A percentile compares a stretch with the other conserved stretches of the same genome.
Evolutionary conservation across 2,113 vertebrate genomes (phyloP).

Genomic region (Haliaeetus leucogaster): DNA sequence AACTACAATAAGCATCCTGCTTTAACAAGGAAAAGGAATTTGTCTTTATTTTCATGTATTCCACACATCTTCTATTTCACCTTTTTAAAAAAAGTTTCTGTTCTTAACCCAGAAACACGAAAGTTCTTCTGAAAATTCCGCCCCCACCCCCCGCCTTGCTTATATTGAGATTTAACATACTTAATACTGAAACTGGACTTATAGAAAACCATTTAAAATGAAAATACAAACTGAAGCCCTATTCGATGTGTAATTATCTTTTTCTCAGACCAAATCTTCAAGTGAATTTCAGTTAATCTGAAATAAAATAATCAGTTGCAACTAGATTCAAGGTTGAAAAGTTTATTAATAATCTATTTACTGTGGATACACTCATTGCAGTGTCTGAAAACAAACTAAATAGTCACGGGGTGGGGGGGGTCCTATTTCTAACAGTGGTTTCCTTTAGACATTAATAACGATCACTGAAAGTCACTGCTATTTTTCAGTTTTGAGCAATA

Average conservation of each 20-base stretch:
- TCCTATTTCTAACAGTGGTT: slow-evolving; percentile 39
- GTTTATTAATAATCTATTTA: slow-evolving; percentile 41
- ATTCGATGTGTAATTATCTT: neutral
- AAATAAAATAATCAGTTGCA: neutral
- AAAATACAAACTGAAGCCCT: neutral
- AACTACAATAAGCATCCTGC: neutral
- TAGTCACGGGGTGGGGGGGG: neutral
- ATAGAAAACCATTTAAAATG: neutral
- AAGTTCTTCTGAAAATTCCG: neutral
- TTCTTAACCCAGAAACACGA: neutral
- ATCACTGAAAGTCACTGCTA: neutral
- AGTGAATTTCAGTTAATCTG: neutral
- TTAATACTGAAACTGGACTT: neutral
- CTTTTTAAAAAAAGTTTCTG: neutral
- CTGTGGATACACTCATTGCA: neutral
- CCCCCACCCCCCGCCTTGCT: neutral
- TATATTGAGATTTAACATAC: neutral
- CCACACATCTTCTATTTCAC: neutral
- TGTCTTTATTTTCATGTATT: neutral
- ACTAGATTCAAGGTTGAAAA: neutral
- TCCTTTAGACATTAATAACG: slow-evolving; percentile 24
- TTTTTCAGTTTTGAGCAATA: slow-evolving; percentile 1
- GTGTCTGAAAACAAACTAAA: slow-evolving; percentile 36
- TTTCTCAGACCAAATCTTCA: neutral
- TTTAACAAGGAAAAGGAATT: neutral